These are phyloP conservation scores for Peromyscus polionotus DNA, from an alignment of 2,113 vertebrate genomes.

Conservation along the genomic window DNA sequence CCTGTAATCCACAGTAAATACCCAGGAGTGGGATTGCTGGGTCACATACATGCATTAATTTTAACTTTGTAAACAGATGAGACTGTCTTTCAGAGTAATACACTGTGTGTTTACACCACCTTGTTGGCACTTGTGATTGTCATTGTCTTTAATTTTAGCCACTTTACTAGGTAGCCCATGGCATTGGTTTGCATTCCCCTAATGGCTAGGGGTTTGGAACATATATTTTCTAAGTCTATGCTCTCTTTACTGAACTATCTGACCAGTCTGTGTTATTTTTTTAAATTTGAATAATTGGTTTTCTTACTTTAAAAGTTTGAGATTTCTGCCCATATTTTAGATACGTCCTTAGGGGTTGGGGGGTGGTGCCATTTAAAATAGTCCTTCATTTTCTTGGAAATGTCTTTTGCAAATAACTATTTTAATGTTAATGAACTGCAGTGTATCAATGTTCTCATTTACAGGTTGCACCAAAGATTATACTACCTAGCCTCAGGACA, in stretches of 20 bases:
- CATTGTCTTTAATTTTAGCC: background rate
- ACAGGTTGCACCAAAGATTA: background rate
- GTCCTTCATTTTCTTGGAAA: background rate
- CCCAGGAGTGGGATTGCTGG: background rate
- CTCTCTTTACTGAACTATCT: background rate
- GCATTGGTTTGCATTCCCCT: background rate
- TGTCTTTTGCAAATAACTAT: background rate
- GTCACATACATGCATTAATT: background rate
- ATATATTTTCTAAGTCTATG: background rate
- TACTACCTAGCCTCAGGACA: background rate
- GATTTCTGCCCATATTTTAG: background rate
- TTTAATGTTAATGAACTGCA: constrained; percentile 31
- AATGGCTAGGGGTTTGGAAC: background rate
- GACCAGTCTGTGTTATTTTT: background rate
- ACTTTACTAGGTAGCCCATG: background rate
- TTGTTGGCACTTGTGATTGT: background rate
- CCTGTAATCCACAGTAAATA: background rate
- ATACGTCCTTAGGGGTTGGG: background rate
- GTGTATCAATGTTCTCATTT: background rate
- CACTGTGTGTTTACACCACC: background rate
- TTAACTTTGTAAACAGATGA: background rate
- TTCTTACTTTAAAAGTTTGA: background rate
- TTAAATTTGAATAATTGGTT: background rate
- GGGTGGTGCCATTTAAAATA: background rate
- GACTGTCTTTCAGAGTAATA: background rate